Evolutionary conservation across 1,140 invertebrate species (phyloP), one percentile per base, ranked within the genome.

Genomic region (Samia ricini): DNA sequence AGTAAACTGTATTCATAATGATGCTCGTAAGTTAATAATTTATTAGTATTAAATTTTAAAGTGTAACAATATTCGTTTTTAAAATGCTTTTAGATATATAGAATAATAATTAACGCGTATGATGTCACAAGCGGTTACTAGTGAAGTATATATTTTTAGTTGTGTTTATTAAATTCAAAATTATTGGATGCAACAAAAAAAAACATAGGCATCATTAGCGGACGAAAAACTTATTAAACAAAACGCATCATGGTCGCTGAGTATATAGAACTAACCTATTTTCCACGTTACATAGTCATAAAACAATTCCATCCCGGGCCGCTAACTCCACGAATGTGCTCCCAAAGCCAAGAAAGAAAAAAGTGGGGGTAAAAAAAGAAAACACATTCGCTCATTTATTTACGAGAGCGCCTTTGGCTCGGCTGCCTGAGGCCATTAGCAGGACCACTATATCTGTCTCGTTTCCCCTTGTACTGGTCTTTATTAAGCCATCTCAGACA

Each of bases 331-430:
- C 49, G 61, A 60, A 66, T 61, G 54, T 66, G 62, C 61, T 68
- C 24, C 64, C 60, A 12, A 63, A 60, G 68, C 60, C 65, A 73
- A 74, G 68, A 71, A 74, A 73, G 64, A 64, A 69, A 62, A 63
- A 51, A 59, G 60, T 59, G 68, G n/a, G n/a, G n/a, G n/a, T n/a
- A n/a, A 22, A 72, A 76, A 82, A 77, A 79, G 71, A 77, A 81
- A 76, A 78, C 78, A 79, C 76, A 77, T 77, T 77, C 79, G 68
- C 76, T 83, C 78, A 81, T 84, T 86, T 86, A 84, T 84, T 86
- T 83, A 83, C 71, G 77, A 83, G 74, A 72, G 70, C 63, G 76
- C 81, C 78, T 83, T 78, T 77, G 76, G 74, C 76, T 82, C 66
- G 71, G 65, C 69, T 76, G 77, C 73, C 73, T 61, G 64, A 29